Evolutionary conservation across 2,113 vertebrate genomes (phyloP).

Genomic region (Otus sunia): DNA sequence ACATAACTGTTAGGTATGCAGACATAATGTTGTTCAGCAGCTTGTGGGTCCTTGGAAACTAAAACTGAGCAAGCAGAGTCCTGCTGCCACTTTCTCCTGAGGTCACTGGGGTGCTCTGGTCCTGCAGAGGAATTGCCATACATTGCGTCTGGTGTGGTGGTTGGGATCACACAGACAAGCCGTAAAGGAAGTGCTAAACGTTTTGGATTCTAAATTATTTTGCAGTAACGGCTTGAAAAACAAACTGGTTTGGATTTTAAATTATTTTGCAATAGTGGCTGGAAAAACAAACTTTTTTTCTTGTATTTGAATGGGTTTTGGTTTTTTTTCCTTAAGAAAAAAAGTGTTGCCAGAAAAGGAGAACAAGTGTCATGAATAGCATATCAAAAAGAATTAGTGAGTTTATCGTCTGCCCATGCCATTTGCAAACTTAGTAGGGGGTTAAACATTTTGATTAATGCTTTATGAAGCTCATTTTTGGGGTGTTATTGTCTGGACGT

Average conservation of each 20-base stretch:
- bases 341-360: slow-evolving; percentile 1
- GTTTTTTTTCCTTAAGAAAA: neutral
- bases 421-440: slow-evolving; percentile 60
- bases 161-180: neutral
- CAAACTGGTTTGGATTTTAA: neutral
- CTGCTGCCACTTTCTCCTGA: neutral
- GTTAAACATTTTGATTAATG: slow-evolving; percentile 67
- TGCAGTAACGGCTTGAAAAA: neutral
- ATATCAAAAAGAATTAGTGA: slow-evolving; percentile 62
- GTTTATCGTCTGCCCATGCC: slow-evolving; percentile 12
- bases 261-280: neutral
- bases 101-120: neutral
- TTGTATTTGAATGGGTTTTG: neutral
- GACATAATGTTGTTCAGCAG: neutral
- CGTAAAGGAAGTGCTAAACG: neutral
- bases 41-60: neutral
- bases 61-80: neutral
- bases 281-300: neutral
- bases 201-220: neutral
- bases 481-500: slow-evolving; percentile 1
- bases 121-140: neutral
- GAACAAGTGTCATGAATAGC: slow-evolving; percentile 57
- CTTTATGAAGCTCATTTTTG: slow-evolving; percentile 39
- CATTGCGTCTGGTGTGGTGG: accelerated
- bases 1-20: neutral